Conservation (phyloP, 2,888 invertebrate species). For the Callyntrura guangdongensis region DNA sequence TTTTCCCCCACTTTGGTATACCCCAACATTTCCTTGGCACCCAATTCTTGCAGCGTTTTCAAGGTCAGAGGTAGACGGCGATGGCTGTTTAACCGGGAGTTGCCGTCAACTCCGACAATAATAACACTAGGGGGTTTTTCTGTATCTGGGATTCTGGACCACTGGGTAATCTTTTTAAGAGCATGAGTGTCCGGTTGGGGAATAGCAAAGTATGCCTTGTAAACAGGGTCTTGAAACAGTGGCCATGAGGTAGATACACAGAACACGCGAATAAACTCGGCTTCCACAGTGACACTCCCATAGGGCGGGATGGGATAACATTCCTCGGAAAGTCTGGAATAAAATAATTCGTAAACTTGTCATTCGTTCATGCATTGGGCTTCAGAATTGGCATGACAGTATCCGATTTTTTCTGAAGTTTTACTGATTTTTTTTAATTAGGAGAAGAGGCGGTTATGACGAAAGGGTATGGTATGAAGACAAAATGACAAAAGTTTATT, state of each 20-base stretch:
- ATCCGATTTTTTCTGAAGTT: no score
- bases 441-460: no score
- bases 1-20: conserved; percentile 79
- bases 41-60: conserved; percentile 17
- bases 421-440: no score
- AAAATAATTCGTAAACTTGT: no score
- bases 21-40: conserved; percentile 70
- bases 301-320: neutral
- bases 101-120: conserved; percentile 64
- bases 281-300: no score
- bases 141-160: neutral
- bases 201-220: conserved; percentile 75
- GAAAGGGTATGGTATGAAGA: no score
- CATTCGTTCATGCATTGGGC: no score
- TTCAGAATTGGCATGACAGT: no score
- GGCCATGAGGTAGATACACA: no score
- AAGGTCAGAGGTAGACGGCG: conserved; percentile 55
- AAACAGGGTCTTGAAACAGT: conserved; percentile 71
- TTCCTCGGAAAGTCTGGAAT: neutral
- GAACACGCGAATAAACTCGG: conserved; percentile 77
- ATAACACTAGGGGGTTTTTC: conserved; percentile 67
- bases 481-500: neutral
- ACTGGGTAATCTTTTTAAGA: neutral
- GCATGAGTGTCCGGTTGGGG: conserved; percentile 43
- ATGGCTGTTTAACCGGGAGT: conserved; percentile 64